phyloP scores from a whole-genome alignment of 2,888 invertebrate genomes.

The Aplocera efformata region DNA sequence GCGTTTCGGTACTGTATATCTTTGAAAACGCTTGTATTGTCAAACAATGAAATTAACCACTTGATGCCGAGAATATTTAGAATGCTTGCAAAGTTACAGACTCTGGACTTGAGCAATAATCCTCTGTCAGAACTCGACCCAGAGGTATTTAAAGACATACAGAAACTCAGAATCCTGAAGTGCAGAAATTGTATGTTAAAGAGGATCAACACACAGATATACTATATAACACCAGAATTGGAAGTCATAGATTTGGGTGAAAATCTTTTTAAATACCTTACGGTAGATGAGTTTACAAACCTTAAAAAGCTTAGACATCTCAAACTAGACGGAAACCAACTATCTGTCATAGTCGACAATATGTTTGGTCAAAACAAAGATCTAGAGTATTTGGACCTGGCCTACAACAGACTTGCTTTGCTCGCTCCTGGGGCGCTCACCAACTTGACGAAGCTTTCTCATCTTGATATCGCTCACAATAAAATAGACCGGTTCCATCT shows the following conservation, averaged over 20 bases:
- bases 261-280: constrained; percentile 88
- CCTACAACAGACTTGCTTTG: constrained; percentile 87
- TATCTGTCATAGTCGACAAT: constrained; percentile 87
- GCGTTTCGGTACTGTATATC: constrained; percentile 87
- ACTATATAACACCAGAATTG: constrained; percentile 86
- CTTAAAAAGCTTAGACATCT: constrained; percentile 83
- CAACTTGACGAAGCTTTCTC: constrained; percentile 84
- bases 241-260: constrained; percentile 88
- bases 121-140: constrained; percentile 86
- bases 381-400: constrained; percentile 80
- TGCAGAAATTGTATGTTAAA: constrained; percentile 86
- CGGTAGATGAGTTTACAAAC: constrained; percentile 86
- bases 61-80: constrained; percentile 87
- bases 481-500: constrained; percentile 85
- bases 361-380: constrained; percentile 82
- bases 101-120: constrained; percentile 88
- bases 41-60: constrained; percentile 84
- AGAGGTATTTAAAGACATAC: constrained; percentile 88
- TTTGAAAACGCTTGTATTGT: constrained; percentile 83
- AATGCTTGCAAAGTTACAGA: constrained; percentile 85
- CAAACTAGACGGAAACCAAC: constrained; percentile 87
- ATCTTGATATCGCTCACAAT: constrained; percentile 88
- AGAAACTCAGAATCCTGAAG: constrained; percentile 85
- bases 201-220: constrained; percentile 89
- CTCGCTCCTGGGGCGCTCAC: constrained; percentile 87